Evolutionary conservation across 2,888 invertebrate species (phyloP).

Genomic region (Spisula solida): DNA sequence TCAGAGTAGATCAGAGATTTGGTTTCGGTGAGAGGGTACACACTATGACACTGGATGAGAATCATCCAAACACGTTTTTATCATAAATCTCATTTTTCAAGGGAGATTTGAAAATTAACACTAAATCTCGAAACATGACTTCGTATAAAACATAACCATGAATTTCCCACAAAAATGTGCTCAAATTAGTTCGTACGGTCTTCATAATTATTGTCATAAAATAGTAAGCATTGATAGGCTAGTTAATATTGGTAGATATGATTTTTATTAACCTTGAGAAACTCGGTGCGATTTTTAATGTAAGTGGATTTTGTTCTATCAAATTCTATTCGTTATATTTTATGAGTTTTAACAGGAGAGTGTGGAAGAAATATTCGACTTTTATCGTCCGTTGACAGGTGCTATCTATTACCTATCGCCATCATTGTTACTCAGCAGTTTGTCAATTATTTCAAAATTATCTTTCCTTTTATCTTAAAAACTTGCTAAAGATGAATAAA

Average conservation of each 20-base stretch:
- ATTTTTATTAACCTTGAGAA: background rate
- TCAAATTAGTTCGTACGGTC: background rate
- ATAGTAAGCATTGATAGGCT: background rate
- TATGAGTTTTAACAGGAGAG: background rate
- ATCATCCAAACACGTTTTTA: constrained; percentile 14
- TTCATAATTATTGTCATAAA: background rate
- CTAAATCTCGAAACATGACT: background rate
- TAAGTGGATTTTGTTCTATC: background rate
- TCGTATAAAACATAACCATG: background rate
- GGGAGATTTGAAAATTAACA: constrained; percentile 21
- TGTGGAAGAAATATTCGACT: background rate
- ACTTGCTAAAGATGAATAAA: background rate
- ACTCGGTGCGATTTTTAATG: background rate
- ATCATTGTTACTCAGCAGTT: constrained; percentile 24
- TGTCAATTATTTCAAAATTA: background rate
- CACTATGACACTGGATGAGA: constrained; percentile 48
- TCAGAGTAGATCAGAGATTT: constrained; percentile 13
- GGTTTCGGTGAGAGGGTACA: constrained; percentile 35
- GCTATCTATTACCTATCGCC: background rate
- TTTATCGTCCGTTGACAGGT: background rate
- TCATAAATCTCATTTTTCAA: constrained; percentile 6
- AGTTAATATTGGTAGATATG: background rate
- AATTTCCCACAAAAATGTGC: constrained; percentile 1
- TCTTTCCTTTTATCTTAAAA: background rate
- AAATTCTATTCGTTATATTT: background rate